Percentiles rank a stretch among this genome's conserved stretches.
Evolutionary conservation across 2,113 vertebrate genomes (phyloP).

Genomic region (Cathartes aura): DNA sequence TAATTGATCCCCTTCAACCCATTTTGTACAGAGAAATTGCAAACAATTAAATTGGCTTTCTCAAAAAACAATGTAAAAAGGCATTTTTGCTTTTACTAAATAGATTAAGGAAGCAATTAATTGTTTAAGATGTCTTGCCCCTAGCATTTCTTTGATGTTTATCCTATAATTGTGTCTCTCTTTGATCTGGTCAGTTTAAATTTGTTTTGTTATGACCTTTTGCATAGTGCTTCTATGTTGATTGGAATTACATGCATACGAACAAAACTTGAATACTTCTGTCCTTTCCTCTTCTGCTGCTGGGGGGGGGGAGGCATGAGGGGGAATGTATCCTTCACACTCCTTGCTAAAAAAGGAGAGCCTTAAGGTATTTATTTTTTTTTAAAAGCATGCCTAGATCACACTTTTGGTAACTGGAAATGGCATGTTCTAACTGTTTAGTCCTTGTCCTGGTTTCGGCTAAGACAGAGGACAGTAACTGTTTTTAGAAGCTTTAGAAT

Average conservation of each 20-base stretch:
- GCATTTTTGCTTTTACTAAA: not conserved
- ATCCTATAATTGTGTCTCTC: not conserved
- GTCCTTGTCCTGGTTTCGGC: no score
- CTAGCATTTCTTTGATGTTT: not conserved
- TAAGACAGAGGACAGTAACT: not conserved
- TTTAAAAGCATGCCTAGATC: not conserved
- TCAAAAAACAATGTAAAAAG: not conserved
- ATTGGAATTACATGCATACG: not conserved
- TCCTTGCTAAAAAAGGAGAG: not conserved
- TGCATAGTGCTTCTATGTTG: not conserved
- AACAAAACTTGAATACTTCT: not conserved
- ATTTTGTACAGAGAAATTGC: not conserved
- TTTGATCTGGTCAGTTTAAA: not conserved
- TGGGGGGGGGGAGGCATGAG: no score
- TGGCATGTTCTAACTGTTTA: not conserved
- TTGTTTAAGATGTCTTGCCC: not conserved
- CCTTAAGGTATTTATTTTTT: not conserved
- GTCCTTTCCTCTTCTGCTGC: not conserved
- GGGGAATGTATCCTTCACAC: not conserved
- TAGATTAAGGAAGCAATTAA: constrained; percentile 18
- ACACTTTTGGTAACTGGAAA: not conserved
- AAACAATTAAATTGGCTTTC: not conserved
- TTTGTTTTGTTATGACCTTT: constrained; percentile 12
- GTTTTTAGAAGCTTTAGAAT: not conserved
- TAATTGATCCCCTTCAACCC: not conserved